These are phyloP conservation scores for Nothobranchius kuhntae DNA, from an alignment of 2,113 vertebrate genomes.

Conservation along the genomic window DNA sequence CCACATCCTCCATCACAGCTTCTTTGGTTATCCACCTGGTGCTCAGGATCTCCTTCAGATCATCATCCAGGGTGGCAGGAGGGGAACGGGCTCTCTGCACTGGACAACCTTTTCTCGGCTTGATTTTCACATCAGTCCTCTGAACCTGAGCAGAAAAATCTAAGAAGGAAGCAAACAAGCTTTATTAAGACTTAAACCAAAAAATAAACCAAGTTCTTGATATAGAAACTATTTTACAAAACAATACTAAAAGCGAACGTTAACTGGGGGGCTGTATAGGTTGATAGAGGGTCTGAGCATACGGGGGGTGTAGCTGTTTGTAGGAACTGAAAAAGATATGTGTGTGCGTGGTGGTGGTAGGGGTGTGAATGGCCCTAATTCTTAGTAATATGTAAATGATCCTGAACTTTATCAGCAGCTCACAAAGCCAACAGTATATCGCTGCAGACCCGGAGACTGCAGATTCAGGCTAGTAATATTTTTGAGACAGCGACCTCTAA, in stretches of 20 bases:
- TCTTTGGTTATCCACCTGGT: constrained; percentile 68
- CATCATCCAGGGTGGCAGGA: constrained; percentile 36
- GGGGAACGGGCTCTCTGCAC: constrained; percentile 39
- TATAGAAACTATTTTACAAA: neutral
- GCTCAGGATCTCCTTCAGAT: constrained; percentile 73
- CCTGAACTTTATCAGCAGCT: too few relatives aligned
- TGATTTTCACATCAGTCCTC: constrained; percentile 71
- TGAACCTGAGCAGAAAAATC: constrained; percentile 54
- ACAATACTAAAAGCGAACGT: neutral
- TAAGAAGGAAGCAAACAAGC: constrained; percentile 4
- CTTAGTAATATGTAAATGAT: too few relatives aligned
- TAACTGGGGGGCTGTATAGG: too few relatives aligned
- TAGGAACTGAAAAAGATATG: too few relatives aligned
- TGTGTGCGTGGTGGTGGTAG: too few relatives aligned
- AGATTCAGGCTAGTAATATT: too few relatives aligned
- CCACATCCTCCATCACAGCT: constrained; percentile 42
- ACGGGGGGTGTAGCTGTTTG: too few relatives aligned
- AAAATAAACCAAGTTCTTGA: neutral
- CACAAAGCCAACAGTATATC: too few relatives aligned
- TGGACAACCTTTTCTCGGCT: constrained; percentile 78
- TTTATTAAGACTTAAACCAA: neutral
- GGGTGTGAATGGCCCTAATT: too few relatives aligned
- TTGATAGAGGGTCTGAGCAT: too few relatives aligned
- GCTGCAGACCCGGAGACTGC: too few relatives aligned
- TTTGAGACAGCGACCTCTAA: too few relatives aligned